Percentiles rank a stretch among this genome's conserved stretches.
These are phyloP conservation scores for Tetragnatha montana DNA, from an alignment of 2,888 invertebrate species.

Conservation along the genomic window DNA sequence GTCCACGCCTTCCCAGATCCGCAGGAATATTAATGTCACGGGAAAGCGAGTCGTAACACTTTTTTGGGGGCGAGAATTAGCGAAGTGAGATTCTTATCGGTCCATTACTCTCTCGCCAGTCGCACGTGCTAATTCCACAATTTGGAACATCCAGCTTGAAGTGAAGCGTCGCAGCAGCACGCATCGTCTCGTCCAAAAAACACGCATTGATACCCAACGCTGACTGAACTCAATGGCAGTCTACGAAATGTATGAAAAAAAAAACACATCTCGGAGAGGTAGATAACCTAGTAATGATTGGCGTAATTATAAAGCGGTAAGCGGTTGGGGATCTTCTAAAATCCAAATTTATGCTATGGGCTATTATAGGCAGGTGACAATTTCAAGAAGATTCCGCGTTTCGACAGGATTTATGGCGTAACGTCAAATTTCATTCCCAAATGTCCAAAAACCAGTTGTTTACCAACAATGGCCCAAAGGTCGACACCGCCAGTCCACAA, in stretches of 20 bases:
- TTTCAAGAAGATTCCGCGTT: no score
- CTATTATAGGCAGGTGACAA: no score
- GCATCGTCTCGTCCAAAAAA: slow-evolving; percentile 6
- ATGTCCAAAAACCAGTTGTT: no score
- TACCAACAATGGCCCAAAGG: no score
- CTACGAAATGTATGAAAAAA: background rate
- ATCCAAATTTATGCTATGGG: no score
- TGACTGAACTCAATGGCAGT: background rate
- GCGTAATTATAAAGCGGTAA: background rate
- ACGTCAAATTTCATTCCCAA: no score
- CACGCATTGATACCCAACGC: background rate
- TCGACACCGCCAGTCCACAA: no score
- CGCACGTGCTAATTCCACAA: background rate
- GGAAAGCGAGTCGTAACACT: background rate
- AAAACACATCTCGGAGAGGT: background rate
- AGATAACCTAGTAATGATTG: background rate
- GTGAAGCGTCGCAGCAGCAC: slow-evolving; percentile 15
- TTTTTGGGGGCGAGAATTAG: slow-evolving; percentile 1
- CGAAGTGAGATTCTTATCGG: slow-evolving; percentile 19
- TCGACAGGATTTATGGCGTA: no score
- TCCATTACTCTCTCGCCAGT: background rate
- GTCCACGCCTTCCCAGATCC: background rate
- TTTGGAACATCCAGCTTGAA: slow-evolving; percentile 15
- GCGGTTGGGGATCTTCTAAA: background rate
- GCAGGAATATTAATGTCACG: background rate